Conservation (phyloP, 2,797 vertebrate genomes). For the Pyrrhura leucotis region DNA sequence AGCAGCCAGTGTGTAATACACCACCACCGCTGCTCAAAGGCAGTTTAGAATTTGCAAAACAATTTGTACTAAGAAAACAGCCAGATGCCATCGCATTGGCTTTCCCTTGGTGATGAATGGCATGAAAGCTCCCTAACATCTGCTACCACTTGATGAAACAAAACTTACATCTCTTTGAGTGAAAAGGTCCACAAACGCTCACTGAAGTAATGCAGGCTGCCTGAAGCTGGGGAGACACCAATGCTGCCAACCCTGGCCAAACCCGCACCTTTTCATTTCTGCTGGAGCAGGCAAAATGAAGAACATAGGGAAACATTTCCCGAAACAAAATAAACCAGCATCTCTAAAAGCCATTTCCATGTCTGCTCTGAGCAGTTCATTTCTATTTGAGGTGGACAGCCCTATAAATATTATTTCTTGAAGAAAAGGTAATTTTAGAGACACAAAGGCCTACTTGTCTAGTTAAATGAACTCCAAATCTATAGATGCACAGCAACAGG, state of each 20-base stretch:
- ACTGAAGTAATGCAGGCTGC: neutral
- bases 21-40: neutral
- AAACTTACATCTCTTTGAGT: constrained; percentile 44
- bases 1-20: neutral
- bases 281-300: neutral
- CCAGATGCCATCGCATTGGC: constrained; percentile 30
- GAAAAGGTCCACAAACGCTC: constrained; percentile 27
- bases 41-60: neutral
- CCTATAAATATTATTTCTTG: neutral
- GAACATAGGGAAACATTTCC: neutral
- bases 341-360: neutral
- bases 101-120: neutral
- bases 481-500: neutral
- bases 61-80: constrained; percentile 23
- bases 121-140: constrained; percentile 49
- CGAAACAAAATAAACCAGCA: neutral
- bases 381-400: neutral
- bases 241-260: neutral
- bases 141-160: constrained; percentile 63
- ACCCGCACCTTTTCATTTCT: neutral
- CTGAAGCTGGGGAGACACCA: neutral
- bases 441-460: neutral
- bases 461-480: neutral
- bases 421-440: neutral
- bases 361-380: neutral